A percentile compares a stretch with the other conserved stretches of the same genome.
Evolutionary conservation across 92 coral and sea anemone genomes (phyloP).

Genomic region (Phenganax stokvisi): DNA sequence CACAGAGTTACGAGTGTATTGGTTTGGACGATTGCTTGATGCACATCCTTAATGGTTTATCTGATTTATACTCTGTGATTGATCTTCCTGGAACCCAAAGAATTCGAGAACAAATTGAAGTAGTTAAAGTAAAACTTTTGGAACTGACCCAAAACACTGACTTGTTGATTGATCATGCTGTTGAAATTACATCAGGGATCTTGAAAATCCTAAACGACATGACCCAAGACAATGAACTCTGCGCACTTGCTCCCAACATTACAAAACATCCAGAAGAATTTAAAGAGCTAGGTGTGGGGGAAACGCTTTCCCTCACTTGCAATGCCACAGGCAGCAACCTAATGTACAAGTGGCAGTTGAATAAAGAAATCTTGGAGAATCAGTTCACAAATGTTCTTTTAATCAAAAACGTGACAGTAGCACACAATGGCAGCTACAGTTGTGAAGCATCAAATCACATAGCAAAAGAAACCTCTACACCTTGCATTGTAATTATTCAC

Average conservation of each 20-base stretch:
- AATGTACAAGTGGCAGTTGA: conserved; percentile 55
- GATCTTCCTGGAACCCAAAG: conserved; percentile 69
- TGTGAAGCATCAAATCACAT: conserved; percentile 66
- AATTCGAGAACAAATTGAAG: conserved; percentile 63
- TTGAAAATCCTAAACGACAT: conserved; percentile 43
- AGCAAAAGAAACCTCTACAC: conserved; percentile 49
- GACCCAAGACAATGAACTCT: conserved; percentile 40
- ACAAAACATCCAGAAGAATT: conserved; percentile 56
- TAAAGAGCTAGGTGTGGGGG: conserved; percentile 50
- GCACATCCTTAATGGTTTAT: conserved; percentile 48
- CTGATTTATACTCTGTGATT: conserved; percentile 48
- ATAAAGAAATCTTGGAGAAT: conserved; percentile 39
- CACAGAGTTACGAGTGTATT: conserved; percentile 43
- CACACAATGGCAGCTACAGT: conserved; percentile 57
- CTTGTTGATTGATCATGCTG: conserved; percentile 40
- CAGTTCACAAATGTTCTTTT: conserved; percentile 30
- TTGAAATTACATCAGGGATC: conserved; percentile 37
- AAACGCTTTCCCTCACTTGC: conserved; percentile 50
- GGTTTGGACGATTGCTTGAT: conserved; percentile 65
- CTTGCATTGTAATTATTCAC: conserved; percentile 57
- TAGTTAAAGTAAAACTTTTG: conserved; percentile 39
- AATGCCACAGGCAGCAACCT: conserved; percentile 47
- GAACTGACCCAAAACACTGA: conserved; percentile 34
- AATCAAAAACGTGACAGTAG: conserved; percentile 39
- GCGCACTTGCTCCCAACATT: conserved; percentile 63